phyloP scores from a whole-genome alignment of 2,113 vertebrate genomes.

The Hemibagrus wyckioides region DNA sequence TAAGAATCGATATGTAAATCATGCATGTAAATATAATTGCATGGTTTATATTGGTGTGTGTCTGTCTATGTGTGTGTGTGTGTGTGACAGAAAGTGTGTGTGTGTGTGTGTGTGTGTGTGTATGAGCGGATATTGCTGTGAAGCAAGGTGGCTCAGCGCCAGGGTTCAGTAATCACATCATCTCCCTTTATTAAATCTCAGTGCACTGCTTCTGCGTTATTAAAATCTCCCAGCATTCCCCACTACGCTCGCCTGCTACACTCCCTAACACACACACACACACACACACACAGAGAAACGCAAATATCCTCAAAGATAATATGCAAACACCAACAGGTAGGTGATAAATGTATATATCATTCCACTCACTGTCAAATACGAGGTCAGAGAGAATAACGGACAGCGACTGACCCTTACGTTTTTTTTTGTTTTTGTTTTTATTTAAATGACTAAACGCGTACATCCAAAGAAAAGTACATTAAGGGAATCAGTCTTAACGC shows the following conservation, averaged over 20 bases:
- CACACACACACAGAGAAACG: constrained; percentile 51
- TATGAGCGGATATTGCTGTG: constrained; percentile 82
- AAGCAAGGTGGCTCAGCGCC: constrained; percentile 84
- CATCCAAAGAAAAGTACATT: not conserved
- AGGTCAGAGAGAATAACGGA: constrained; percentile 66
- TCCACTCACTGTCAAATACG: constrained; percentile 52
- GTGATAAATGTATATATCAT: constrained; percentile 57
- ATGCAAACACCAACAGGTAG: constrained; percentile 54
- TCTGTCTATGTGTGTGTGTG: constrained; percentile 43
- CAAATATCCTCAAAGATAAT: constrained; percentile 52
- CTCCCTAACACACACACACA: constrained; percentile 57
- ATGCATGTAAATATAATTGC: constrained; percentile 69
- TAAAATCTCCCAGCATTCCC: constrained; percentile 93
- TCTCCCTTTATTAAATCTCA: constrained; percentile 93
- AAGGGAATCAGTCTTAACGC: not conserved
- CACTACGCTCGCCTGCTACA: constrained; percentile 74
- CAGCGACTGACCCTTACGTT: not conserved
- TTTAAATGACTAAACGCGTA: not conserved
- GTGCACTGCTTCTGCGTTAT: constrained; percentile 91
- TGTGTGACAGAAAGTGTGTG: constrained; percentile 37
- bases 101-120: constrained; percentile 58
- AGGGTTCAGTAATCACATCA: constrained; percentile 92
- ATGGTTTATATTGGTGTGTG: constrained; percentile 48
- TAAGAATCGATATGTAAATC: constrained; percentile 61
- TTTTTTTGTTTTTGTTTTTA: not conserved